phyloP scores from a whole-genome alignment of 1,140 invertebrate species.

The Drosophila mayri region DNA sequence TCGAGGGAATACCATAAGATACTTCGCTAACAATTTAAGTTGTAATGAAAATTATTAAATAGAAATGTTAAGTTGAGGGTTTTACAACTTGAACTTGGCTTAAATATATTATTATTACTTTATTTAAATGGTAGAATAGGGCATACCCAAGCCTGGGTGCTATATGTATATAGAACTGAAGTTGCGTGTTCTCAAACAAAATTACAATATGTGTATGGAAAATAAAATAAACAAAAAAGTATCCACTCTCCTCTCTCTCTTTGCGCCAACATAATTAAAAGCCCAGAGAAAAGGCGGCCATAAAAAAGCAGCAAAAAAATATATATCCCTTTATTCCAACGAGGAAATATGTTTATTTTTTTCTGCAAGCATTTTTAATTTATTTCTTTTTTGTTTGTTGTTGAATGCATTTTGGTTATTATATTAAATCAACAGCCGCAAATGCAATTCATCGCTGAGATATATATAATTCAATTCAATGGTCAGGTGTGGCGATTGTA shows the following conservation, averaged over 20 bases:
- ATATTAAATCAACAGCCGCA: slow-evolving; percentile 60
- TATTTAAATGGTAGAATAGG: not conserved
- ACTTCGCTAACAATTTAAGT: not conserved
- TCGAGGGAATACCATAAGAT: no score
- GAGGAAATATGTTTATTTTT: slow-evolving; percentile 33
- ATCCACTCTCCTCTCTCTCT: slow-evolving; percentile 9
- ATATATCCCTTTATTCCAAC: slow-evolving; percentile 3
- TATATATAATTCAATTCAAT: slow-evolving; percentile 25
- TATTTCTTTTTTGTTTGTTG: not conserved
- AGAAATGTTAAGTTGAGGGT: no score
- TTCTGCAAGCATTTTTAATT: slow-evolving; percentile 31
- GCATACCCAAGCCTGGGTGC: not conserved
- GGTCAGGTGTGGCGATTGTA: slow-evolving; percentile 13
- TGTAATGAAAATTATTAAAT: not conserved
- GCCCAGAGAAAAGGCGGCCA: slow-evolving; percentile 14
- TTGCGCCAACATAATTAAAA: slow-evolving; percentile 68
- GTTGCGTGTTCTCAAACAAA: slow-evolving; percentile 49
- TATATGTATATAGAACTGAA: not conserved
- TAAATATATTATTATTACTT: not conserved
- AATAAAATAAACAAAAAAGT: slow-evolving; percentile 34
- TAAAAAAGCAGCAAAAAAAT: slow-evolving; percentile 32
- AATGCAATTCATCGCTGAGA: slow-evolving; percentile 38
- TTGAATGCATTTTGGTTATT: slow-evolving; percentile 43
- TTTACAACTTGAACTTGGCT: not conserved
- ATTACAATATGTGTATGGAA: slow-evolving; percentile 32